A percentile compares a stretch with the other conserved stretches of the same genome.
Conservation (phyloP, 2,888 invertebrate species). For the Andricus curvator region DNA sequence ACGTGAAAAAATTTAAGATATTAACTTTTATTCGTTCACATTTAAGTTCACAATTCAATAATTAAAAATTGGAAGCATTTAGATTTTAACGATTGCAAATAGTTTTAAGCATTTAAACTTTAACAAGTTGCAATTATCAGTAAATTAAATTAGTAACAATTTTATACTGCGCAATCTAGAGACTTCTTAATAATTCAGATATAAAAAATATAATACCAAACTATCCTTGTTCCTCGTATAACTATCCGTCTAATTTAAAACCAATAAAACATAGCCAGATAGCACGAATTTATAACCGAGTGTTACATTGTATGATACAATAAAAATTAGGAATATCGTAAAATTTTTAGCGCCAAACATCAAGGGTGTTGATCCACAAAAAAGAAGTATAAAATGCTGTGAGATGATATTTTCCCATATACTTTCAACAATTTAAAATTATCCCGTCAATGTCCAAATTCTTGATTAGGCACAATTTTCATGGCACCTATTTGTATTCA, state of each 20-base stretch:
- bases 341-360: constrained; percentile 2
- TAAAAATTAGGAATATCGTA: constrained; percentile 36
- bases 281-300: constrained; percentile 29
- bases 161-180: background rate
- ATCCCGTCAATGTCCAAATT: background rate
- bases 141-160: background rate
- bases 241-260: constrained; percentile 38
- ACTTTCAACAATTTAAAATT: background rate
- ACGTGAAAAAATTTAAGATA: no score
- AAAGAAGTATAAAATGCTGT: background rate
- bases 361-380: background rate
- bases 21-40: no score
- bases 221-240: constrained; percentile 26
- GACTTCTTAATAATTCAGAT: background rate
- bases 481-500: background rate
- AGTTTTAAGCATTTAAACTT: no score
- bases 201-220: background rate
- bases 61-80: no score
- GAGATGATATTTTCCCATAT: background rate
- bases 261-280: constrained; percentile 37
- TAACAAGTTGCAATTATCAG: background rate
- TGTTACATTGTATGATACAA: constrained; percentile 38
- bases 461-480: background rate
- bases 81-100: no score
- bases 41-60: no score